These are phyloP conservation scores for Lytechinus variegatus DNA, from an alignment of 35 echinoderm and acorn worm genomes.

Conservation along the genomic window DNA sequence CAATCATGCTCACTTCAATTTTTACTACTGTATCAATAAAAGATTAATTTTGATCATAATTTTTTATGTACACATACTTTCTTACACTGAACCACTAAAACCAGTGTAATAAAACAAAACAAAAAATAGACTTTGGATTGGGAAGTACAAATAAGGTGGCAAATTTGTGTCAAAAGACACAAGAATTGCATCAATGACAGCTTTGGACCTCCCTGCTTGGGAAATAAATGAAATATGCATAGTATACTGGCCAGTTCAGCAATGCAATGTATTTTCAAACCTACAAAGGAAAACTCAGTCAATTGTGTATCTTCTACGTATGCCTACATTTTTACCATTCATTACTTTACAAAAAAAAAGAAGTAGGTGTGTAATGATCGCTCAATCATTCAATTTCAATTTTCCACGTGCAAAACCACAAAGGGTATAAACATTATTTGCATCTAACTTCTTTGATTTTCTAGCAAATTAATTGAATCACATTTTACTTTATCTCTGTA, in stretches of 20 bases:
- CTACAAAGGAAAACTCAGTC: too few relatives aligned
- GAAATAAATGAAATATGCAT: neutral
- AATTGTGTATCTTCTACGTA: neutral
- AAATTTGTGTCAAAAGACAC: neutral
- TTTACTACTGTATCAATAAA: neutral
- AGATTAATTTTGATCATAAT: neutral
- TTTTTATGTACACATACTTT: neutral
- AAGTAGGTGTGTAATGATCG: too few relatives aligned
- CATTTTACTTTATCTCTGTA: too few relatives aligned
- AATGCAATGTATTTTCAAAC: too few relatives aligned
- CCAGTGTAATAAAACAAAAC: neutral
- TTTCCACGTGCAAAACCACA: too few relatives aligned
- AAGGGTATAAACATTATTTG: too few relatives aligned
- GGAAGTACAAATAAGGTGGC: neutral
- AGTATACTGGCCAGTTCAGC: too few relatives aligned
- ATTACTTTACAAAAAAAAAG: too few relatives aligned
- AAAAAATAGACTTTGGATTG: neutral
- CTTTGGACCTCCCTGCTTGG: neutral
- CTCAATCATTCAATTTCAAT: too few relatives aligned
- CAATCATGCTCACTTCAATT: neutral
- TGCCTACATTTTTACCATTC: too few relatives aligned
- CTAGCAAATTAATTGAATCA: too few relatives aligned
- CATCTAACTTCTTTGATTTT: too few relatives aligned
- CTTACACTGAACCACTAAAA: neutral
- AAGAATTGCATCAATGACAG: neutral